These are phyloP conservation scores for Collichthys lucidus DNA, from an alignment of 2,113 vertebrate genomes.

Conservation along the genomic window DNA sequence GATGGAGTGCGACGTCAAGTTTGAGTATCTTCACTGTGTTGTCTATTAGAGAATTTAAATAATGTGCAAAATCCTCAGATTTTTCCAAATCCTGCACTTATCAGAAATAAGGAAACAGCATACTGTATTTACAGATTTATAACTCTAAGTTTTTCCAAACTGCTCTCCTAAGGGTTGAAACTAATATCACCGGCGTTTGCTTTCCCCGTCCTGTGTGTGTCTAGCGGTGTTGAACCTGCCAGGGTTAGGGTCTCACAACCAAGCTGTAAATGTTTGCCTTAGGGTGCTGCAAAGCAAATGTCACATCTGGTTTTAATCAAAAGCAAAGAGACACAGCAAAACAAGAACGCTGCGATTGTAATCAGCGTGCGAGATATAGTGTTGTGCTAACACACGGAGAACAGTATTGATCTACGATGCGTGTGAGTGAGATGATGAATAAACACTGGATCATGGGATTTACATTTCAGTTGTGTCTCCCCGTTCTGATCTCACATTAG, in stretches of 20 bases:
- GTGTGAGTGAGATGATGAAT: constrained; percentile 17
- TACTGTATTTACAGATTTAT: constrained; percentile 17
- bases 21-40: constrained; percentile 31
- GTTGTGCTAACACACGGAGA: constrained; percentile 9
- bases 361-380: background rate
- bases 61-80: background rate
- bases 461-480: constrained; percentile 33
- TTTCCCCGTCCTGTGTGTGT: constrained; percentile 15
- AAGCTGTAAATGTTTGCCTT: constrained; percentile 14
- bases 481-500: constrained; percentile 31
- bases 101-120: background rate
- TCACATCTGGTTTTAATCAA: constrained; percentile 14
- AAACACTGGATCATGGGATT: constrained; percentile 29
- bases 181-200: constrained; percentile 25
- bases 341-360: background rate
- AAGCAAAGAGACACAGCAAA: background rate
- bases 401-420: constrained; percentile 14
- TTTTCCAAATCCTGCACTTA: constrained; percentile 18
- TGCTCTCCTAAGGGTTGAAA: constrained; percentile 1
- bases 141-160: constrained; percentile 2
- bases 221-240: constrained; percentile 17
- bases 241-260: constrained; percentile 24
- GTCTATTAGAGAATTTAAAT: constrained; percentile 12
- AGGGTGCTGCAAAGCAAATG: constrained; percentile 17
- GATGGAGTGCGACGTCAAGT: constrained; percentile 21